A percentile compares a stretch with the other conserved stretches of the same genome.
Evolutionary conservation across 2,113 vertebrate species (phyloP).

Genomic region (Poecilia latipinna): DNA sequence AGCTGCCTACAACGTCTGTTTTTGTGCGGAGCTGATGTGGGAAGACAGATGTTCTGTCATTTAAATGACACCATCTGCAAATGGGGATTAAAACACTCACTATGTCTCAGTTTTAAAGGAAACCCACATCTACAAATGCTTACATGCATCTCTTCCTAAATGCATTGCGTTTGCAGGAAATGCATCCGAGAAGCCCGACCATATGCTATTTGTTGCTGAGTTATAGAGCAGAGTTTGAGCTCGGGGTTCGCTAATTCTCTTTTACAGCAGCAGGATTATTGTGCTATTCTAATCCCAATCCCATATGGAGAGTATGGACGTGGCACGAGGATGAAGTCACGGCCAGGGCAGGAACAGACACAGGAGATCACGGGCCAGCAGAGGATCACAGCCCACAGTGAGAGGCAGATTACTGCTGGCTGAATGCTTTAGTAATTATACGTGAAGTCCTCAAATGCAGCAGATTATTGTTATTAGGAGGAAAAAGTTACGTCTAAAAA

Average conservation of each 20-base stretch:
- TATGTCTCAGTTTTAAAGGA: background rate
- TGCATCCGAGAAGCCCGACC: background rate
- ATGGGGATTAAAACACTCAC: slow-evolving; percentile 55
- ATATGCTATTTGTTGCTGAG: slow-evolving; percentile 32
- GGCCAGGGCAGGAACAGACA: slow-evolving; percentile 39
- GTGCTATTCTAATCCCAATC: slow-evolving; percentile 79
- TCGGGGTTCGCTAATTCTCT: slow-evolving; percentile 73
- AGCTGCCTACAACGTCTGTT: background rate
- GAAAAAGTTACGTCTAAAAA: background rate
- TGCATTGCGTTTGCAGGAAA: background rate
- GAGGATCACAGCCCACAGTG: slow-evolving; percentile 30
- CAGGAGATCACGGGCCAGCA: slow-evolving; percentile 48
- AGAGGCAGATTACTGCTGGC: slow-evolving; percentile 49
- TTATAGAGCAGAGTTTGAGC: slow-evolving; percentile 60
- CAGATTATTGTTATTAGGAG: slow-evolving; percentile 6
- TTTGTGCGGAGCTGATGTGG: background rate
- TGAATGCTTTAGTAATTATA: slow-evolving; percentile 21
- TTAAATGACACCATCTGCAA: slow-evolving; percentile 52
- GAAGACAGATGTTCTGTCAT: background rate
- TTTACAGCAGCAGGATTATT: slow-evolving; percentile 76
- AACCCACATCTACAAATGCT: background rate
- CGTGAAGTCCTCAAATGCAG: background rate
- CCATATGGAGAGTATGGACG: slow-evolving; percentile 73
- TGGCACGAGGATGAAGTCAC: slow-evolving; percentile 68
- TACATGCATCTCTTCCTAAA: background rate